phyloP scores from a whole-genome alignment of 2,888 invertebrate genomes.

The Andricus curvator region DNA sequence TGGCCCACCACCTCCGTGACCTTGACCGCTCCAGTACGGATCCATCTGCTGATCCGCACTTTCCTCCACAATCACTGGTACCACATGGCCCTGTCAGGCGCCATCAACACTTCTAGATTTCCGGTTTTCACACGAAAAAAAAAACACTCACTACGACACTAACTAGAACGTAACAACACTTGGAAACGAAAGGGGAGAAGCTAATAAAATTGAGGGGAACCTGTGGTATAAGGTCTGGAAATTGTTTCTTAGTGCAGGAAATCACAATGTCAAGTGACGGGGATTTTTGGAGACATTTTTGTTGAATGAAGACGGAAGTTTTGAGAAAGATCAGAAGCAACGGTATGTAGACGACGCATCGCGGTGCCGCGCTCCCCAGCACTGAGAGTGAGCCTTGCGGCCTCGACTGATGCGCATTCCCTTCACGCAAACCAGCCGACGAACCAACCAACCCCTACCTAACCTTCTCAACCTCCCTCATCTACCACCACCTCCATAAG shows the following conservation, averaged over 20 bases:
- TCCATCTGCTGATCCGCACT: constrained; percentile 73
- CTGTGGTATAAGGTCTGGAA: background rate
- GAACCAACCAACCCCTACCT: constrained; percentile 63
- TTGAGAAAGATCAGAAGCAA: constrained; percentile 60
- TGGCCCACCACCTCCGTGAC: constrained; percentile 61
- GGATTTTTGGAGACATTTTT: background rate
- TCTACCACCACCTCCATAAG: constrained; percentile 51
- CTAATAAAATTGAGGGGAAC: background rate
- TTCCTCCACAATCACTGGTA: constrained; percentile 50
- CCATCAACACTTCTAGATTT: constrained; percentile 57
- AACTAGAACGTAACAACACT: background rate
- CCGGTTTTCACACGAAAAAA: background rate
- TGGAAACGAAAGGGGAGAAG: background rate
- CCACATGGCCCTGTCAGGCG: constrained; percentile 72
- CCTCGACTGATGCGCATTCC: constrained; percentile 77
- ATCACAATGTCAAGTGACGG: background rate
- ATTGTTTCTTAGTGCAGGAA: background rate
- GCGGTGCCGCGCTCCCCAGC: constrained; percentile 75
- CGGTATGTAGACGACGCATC: constrained; percentile 74
- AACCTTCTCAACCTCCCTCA: constrained; percentile 53
- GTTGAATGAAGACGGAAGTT: background rate
- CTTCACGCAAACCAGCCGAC: constrained; percentile 75
- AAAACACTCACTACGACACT: background rate
- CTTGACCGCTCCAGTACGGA: constrained; percentile 78
- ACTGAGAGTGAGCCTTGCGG: constrained; percentile 79